Percentiles rank a stretch among this genome's conserved stretches.
These are phyloP conservation scores for Camptogramma bilineatum DNA, from an alignment of 2,888 invertebrate species.

Conservation along the genomic window DNA sequence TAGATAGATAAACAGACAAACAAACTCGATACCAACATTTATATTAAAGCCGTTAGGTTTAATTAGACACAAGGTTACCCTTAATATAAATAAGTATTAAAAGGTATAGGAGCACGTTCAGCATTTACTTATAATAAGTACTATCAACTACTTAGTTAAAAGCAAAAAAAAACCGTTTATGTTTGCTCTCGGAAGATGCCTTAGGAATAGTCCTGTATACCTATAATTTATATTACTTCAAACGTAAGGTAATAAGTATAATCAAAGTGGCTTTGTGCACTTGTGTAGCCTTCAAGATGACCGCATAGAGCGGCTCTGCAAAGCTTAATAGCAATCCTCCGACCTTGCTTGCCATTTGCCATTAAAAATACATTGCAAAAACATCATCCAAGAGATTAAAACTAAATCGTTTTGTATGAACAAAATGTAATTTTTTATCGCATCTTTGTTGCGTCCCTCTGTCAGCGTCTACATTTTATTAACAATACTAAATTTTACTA, in stretches of 20 bases:
- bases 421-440: slow-evolving; percentile 15
- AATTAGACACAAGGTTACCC: too few species aligned
- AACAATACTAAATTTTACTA: not conserved
- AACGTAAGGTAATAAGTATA: not conserved
- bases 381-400: slow-evolving; percentile 19
- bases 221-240: too few species aligned
- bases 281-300: slow-evolving; percentile 34
- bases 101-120: too few species aligned
- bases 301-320: slow-evolving; percentile 18
- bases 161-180: too few species aligned
- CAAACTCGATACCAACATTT: too few species aligned
- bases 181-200: too few species aligned
- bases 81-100: too few species aligned
- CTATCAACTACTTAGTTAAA: too few species aligned
- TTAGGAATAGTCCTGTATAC: too few species aligned
- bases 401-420: slow-evolving; percentile 10
- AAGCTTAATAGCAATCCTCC: slow-evolving; percentile 12
- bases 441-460: not conserved
- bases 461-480: not conserved
- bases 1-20: too few species aligned
- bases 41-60: too few species aligned
- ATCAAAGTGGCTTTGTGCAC: slow-evolving; percentile 17
- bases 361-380: slow-evolving; percentile 23
- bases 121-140: too few species aligned
- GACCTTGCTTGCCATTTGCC: slow-evolving; percentile 31